Evolutionary conservation across 1,140 invertebrate species (phyloP).

Genomic region (Apis laboriosa): DNA sequence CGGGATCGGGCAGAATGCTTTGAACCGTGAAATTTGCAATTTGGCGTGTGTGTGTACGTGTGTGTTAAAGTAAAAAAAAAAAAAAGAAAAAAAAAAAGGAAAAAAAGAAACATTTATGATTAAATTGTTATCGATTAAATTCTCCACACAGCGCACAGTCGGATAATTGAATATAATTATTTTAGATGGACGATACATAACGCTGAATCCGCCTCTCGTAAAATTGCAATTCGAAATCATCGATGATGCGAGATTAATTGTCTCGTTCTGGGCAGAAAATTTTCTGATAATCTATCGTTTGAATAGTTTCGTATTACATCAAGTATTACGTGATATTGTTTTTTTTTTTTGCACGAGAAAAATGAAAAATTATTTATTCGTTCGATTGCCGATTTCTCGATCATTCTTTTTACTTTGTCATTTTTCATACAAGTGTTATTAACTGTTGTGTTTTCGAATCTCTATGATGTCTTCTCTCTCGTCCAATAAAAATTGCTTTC

Average conservation of each 20-base stretch:
- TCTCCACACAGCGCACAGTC: not conserved
- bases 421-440: no score
- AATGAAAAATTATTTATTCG: not conserved
- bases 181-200: not conserved
- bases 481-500: not conserved
- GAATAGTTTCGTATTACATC: conserved; percentile 35
- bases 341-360: not conserved
- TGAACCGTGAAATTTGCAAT: not conserved
- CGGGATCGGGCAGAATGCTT: no score
- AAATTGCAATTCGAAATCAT: not conserved
- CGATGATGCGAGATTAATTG: conserved; percentile 3
- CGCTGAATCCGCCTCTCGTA: not conserved
- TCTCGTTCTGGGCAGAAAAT: not conserved
- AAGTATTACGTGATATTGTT: conserved; percentile 11
- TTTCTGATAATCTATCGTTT: not conserved
- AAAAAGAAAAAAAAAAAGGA: no score
- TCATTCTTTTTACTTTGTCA: not conserved
- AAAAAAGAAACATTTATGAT: no score
- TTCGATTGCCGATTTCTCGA: not conserved
- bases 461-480: no score
- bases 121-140: not conserved
- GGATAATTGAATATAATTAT: not conserved
- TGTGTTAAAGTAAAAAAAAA: no score
- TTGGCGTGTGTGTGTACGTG: no score
- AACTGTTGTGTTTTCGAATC: no score